phyloP scores from a whole-genome alignment of 2,113 vertebrate genomes.

The Athene noctua region DNA sequence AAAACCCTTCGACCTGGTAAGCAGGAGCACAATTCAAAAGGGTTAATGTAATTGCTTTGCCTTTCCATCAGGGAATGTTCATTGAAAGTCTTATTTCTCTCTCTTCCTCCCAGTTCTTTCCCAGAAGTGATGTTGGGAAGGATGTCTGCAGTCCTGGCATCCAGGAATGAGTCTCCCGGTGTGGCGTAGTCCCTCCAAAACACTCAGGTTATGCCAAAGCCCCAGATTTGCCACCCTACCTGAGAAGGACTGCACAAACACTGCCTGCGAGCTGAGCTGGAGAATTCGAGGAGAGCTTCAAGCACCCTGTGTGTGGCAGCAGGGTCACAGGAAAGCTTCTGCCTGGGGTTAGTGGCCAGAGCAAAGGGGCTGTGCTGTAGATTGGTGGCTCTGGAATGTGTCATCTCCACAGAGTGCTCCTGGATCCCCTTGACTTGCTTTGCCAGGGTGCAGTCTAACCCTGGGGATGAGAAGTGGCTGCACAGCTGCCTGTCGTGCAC shows the following conservation, averaged over 20 bases:
- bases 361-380: background rate
- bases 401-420: background rate
- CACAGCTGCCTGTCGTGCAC: background rate
- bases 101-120: background rate
- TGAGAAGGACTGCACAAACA: background rate
- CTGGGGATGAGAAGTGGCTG: rapidly evolving
- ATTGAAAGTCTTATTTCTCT: background rate
- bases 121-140: background rate
- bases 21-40: background rate
- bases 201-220: background rate
- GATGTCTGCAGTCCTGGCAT: background rate
- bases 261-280: background rate
- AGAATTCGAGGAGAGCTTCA: rapidly evolving
- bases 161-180: background rate
- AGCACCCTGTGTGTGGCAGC: background rate
- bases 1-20: background rate
- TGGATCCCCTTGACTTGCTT: background rate
- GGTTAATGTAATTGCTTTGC: background rate
- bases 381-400: rapidly evolving
- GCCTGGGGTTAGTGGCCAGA: background rate
- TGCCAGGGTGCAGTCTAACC: background rate
- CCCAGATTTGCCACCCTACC: background rate
- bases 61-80: background rate
- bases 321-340: background rate
- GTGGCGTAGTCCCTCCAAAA: rapidly evolving